Conservation (phyloP, 1,140 invertebrate genomes). For the Megalopta genalis region DNA sequence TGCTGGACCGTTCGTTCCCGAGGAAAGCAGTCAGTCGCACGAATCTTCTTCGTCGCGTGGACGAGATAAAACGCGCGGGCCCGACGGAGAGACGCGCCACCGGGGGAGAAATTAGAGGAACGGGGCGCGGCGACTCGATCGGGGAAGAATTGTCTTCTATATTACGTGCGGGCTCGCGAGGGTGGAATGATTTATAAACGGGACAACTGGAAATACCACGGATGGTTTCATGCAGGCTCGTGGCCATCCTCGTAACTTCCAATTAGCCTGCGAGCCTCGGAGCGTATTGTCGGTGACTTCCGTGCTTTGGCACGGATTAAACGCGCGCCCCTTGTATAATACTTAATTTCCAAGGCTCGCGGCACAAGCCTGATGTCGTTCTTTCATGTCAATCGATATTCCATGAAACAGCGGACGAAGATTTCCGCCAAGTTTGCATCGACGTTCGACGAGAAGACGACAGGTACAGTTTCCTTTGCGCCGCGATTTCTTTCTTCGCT, state of each 20-base stretch:
- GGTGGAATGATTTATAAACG: conserved; percentile 56
- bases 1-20: neutral
- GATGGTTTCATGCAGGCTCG: conserved; percentile 49
- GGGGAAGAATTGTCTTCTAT: conserved; percentile 44
- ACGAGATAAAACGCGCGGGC: neutral
- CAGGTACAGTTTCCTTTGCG: no score
- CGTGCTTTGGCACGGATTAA: conserved; percentile 35
- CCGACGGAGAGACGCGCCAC: neutral
- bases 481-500: no score
- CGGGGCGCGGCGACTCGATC: conserved; percentile 18
- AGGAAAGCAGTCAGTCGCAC: conserved; percentile 6
- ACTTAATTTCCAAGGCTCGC: no score
- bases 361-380: no score
- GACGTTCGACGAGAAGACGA: no score
- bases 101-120: neutral
- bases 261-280: conserved; percentile 49
- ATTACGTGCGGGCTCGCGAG: conserved; percentile 38
- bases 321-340: neutral
- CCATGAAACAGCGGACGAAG: no score
- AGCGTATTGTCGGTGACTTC: conserved; percentile 35
- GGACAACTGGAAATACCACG: conserved; percentile 57
- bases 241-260: conserved; percentile 57
- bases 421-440: no score
- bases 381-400: no score
- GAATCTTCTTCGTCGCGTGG: neutral